Conservation (phyloP, 2,797 vertebrate genomes). For the Eulemur rubriventer region DNA sequence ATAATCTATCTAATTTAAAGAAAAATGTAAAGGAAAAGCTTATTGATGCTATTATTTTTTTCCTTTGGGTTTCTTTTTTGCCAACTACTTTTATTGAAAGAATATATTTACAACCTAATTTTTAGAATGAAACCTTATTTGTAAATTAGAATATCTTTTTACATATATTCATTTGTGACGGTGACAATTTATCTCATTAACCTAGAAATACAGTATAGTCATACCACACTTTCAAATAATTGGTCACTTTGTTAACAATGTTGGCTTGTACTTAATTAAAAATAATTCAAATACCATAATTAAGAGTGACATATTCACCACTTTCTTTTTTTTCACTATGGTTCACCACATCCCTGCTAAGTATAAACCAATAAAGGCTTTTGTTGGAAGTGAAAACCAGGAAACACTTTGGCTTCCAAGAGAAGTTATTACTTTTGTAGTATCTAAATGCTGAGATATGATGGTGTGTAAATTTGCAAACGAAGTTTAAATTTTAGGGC, state of each 20-base stretch:
- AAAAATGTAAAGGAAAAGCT: neutral
- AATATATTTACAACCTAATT: neutral
- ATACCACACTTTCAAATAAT: neutral
- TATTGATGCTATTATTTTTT: neutral
- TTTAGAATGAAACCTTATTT: neutral
- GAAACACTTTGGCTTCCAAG: neutral
- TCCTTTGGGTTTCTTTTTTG: neutral
- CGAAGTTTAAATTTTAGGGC: too few species aligned
- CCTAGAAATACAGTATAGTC: neutral
- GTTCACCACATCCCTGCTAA: neutral
- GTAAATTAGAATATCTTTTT: neutral
- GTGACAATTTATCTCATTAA: neutral
- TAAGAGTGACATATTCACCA: neutral
- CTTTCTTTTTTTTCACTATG: neutral
- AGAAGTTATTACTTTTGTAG: neutral
- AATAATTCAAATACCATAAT: neutral
- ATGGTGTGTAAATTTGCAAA: neutral
- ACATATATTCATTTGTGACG: neutral
- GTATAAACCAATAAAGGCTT: neutral
- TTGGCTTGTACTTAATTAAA: neutral
- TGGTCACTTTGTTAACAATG: neutral
- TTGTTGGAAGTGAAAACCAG: constrained; percentile 6
- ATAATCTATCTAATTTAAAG: neutral
- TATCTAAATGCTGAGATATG: neutral
- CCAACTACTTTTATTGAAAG: neutral